Conservation (phyloP, 1,140 invertebrate genomes). For the Drosophila busckii region DNA sequence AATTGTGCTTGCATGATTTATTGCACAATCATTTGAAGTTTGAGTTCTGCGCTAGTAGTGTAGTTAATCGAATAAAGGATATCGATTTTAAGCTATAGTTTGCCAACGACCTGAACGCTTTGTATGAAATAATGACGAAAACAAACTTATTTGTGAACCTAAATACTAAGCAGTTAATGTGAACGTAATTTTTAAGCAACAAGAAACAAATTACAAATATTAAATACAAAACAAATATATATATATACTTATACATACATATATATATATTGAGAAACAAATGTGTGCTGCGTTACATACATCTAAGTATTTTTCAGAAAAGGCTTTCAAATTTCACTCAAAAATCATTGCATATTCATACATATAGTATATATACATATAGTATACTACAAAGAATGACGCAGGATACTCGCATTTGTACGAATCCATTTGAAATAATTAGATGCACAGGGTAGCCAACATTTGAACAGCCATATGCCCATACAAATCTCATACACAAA, state of each 20-base stretch:
- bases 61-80: conserved; percentile 36
- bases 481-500: conserved; percentile 15
- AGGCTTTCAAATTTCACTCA: conserved; percentile 23
- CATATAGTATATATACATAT: too few relatives aligned
- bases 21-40: conserved; percentile 37
- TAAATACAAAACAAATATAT: conserved; percentile 11
- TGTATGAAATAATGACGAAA: conserved; percentile 39
- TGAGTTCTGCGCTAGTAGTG: conserved; percentile 38
- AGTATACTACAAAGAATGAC: conserved; percentile 8
- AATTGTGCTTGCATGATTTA: conserved; percentile 46
- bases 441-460: conserved; percentile 26
- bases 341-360: too few relatives aligned
- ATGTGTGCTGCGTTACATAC: conserved; percentile 23
- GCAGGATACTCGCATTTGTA: conserved; percentile 16
- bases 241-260: conserved; percentile 25
- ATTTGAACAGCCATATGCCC: conserved; percentile 2
- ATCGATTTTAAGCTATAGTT: conserved; percentile 26
- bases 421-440: conserved; percentile 11
- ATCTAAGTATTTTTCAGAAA: conserved; percentile 24
- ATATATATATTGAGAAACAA: conserved; percentile 17
- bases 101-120: conserved; percentile 67
- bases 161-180: conserved; percentile 44
- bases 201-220: conserved; percentile 42
- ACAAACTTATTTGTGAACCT: conserved; percentile 29
- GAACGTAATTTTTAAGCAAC: conserved; percentile 33